Evolutionary conservation across 2,113 vertebrate species (phyloP).

Genomic region (Crotalus viridis): DNA sequence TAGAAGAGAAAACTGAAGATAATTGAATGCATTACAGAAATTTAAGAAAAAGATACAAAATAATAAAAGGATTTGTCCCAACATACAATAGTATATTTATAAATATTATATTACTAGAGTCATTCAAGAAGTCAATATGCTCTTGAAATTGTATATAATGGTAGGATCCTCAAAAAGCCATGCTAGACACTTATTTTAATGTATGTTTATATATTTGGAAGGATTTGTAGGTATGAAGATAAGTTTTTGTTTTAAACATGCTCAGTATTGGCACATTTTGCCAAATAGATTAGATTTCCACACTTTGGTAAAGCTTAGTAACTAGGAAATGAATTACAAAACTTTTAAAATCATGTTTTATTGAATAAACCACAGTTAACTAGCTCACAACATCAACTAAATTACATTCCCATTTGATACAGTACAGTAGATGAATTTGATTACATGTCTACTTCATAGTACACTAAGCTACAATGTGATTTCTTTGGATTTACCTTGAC

Average conservation of each 20-base stretch:
- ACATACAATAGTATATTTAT: neutral
- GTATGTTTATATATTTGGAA: neutral
- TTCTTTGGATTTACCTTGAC: neutral
- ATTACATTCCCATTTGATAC: neutral
- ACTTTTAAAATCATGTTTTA: neutral
- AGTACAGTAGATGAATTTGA: neutral
- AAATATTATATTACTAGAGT: neutral
- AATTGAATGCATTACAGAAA: neutral
- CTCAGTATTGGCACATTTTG: neutral
- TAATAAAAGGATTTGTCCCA: neutral
- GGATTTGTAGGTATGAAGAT: neutral
- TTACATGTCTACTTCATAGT: neutral
- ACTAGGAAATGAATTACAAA: neutral
- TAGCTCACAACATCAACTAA: neutral
- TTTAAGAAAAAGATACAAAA: neutral
- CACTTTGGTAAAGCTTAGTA: neutral
- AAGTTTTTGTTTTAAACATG: neutral
- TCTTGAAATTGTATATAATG: neutral
- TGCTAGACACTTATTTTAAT: neutral
- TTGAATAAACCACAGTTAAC: neutral
- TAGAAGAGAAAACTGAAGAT: neutral
- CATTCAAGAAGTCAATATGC: neutral
- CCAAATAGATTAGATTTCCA: neutral
- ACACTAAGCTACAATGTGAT: neutral
- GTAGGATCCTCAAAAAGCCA: neutral